Base-by-base conservation (phyloP, 2,888 invertebrate genomes). In the Apodemia zela region DNA sequence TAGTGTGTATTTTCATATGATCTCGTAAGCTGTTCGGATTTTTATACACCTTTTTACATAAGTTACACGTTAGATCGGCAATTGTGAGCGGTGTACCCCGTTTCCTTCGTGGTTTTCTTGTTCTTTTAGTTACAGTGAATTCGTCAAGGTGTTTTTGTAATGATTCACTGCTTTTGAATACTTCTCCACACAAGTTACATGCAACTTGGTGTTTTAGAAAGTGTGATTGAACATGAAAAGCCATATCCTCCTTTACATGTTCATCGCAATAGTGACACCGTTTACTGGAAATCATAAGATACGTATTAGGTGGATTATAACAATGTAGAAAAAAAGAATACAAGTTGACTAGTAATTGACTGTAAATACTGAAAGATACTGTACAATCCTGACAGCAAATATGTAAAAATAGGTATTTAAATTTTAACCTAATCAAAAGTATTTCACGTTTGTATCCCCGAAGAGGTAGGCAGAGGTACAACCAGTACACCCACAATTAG, bases 1-100 rank as follows among this genome's bases (percentile, higher is more conserved):
- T 82, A 63, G 78, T 88, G 94, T 95, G 95, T 0, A 93, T 82
- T 72, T 93, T 93, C 64, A 93, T 93, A 68, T 95, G 95, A 25
- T 93, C 89, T n/a, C 78, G 65, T 11, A 81, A 61, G 45, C 80
- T 80, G 57, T 82, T 82, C 0, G 74, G 74, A 17, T 87, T 71
- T 38, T 89, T 89, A 7, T 89, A 89, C 0, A 89, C 80, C 65
- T 89, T 89, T 60, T 85, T 80, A 64, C 90, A 91, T 4, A 85
- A 65, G 0, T 75, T 74, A 64, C 89, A 90, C 0, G 89, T 90
- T 15, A 91, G 65, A 15, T 90, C 90, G 18, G 84, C 87, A 35
- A 84, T 66, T 0, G 88, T 89, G 38, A 88, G 78, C 0, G 87
- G 87, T 0, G 85, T 84, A 0, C 87, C 88, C 4, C 72, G 71